These are phyloP conservation scores for Ascidia mentula DNA, from an alignment of 23 tunicate genomes.

Conservation along the genomic window DNA sequence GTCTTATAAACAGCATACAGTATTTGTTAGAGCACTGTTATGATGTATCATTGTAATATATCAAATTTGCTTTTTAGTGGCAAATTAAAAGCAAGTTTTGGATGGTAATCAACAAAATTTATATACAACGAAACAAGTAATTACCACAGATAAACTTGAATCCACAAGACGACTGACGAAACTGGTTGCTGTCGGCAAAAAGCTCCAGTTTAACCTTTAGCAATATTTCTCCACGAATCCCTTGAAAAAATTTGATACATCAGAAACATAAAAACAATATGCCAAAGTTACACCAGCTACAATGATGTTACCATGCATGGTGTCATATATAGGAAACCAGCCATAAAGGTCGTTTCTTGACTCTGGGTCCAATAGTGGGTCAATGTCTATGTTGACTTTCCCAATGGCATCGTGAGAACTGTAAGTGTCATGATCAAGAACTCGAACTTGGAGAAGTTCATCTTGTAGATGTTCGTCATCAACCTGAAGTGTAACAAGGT, in stretches of 20 bases:
- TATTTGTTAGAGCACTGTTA: too few relatives aligned
- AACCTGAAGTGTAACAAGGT: conserved; percentile 28
- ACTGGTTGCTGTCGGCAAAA: conserved; percentile 76
- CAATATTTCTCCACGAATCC: conserved; percentile 77
- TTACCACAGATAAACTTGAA: conserved; percentile 83
- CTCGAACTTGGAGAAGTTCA: conserved; percentile 87
- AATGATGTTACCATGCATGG: conserved; percentile 86
- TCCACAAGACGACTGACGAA: conserved; percentile 84
- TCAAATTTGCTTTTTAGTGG: too few relatives aligned
- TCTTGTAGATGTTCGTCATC: conserved; percentile 93
- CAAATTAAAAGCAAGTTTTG: too few relatives aligned
- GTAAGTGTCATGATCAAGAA: conserved; percentile 89
- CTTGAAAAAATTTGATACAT: conserved; percentile 6
- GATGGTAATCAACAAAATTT: too few relatives aligned
- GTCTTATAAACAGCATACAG: too few relatives aligned
- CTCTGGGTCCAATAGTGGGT: conserved; percentile 75
- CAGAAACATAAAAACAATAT: too few relatives aligned
- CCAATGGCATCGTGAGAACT: conserved; percentile 94
- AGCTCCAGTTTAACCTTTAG: conserved; percentile 63
- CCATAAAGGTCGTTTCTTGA: conserved; percentile 69
- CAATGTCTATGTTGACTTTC: conserved; percentile 80
- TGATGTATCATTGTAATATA: too few relatives aligned
- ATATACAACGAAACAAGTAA: too few relatives aligned
- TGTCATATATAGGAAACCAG: conserved; percentile 95
- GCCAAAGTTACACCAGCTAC: background rate